Conservation (phyloP, 2,888 invertebrate species). For the Pyrocoelia pectoralis region DNA sequence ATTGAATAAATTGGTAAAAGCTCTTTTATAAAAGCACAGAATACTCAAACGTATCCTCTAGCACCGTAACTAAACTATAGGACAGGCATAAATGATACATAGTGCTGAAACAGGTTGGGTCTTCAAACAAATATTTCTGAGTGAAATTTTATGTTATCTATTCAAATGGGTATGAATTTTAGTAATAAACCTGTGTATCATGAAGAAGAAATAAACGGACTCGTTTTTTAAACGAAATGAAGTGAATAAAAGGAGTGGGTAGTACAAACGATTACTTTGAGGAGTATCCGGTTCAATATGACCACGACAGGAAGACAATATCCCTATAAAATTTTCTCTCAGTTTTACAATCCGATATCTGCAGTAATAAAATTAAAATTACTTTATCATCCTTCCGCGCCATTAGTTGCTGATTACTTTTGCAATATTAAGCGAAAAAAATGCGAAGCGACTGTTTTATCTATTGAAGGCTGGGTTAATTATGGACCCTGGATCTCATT, state of each 20-base stretch:
- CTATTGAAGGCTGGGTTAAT: conserved; percentile 49
- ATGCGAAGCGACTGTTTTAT: conserved; percentile 43
- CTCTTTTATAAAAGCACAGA: too few relatives aligned
- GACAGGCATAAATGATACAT: too few relatives aligned
- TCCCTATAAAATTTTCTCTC: conserved; percentile 34
- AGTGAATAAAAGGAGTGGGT: background rate
- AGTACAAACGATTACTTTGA: background rate
- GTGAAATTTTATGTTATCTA: too few relatives aligned
- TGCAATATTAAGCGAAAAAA: conserved; percentile 48
- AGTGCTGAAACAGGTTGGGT: too few relatives aligned
- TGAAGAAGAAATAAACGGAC: too few relatives aligned
- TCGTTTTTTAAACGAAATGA: background rate
- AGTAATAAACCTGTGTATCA: too few relatives aligned
- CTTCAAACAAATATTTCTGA: too few relatives aligned
- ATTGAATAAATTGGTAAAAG: too few relatives aligned
- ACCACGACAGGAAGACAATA: conserved; percentile 30
- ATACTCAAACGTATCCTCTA: too few relatives aligned
- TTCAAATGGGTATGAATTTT: too few relatives aligned
- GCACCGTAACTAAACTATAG: too few relatives aligned
- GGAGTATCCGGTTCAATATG: conserved; percentile 22
- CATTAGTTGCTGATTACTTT: conserved; percentile 53
- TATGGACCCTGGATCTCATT: conserved; percentile 46
- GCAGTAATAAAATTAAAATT: conserved; percentile 52
- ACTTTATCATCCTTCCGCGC: conserved; percentile 53
- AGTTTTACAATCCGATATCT: conserved; percentile 41